These are phyloP conservation scores for Aporrectodea caliginosa DNA, from an alignment of 1,140 invertebrate genomes.

Conservation along the genomic window DNA sequence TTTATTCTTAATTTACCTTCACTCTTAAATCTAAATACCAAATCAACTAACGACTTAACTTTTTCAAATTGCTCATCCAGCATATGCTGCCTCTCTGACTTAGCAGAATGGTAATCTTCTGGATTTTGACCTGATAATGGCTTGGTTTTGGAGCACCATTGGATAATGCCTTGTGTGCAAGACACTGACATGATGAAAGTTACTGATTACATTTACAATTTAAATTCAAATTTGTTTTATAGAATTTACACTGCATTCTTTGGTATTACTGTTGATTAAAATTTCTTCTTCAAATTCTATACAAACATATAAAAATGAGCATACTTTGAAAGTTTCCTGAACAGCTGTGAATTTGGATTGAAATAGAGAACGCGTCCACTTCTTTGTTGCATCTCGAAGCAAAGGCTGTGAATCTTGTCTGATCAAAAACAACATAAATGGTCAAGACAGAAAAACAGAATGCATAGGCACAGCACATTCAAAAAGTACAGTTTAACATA, in stretches of 20 bases:
- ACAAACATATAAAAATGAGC: not conserved
- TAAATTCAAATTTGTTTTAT: not conserved
- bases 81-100: no score
- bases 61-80: no score
- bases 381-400: not conserved
- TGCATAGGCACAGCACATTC: not conserved
- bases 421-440: not conserved
- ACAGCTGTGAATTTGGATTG: not conserved
- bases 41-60: no score
- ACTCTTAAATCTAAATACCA: no score
- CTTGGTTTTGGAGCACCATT: no score
- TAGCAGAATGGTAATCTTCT: no score
- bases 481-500: not conserved
- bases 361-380: not conserved
- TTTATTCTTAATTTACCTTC: no score
- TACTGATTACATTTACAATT: not conserved
- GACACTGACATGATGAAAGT: not conserved
- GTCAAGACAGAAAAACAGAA: not conserved
- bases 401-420: not conserved
- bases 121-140: no score
- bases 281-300: no score
- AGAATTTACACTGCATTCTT: not conserved
- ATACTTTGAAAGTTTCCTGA: constrained; percentile 1
- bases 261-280: not conserved
- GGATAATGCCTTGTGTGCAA: no score